Base-by-base conservation (phyloP, 2,888 invertebrate genomes). In the Mamestra brassicae region DNA sequence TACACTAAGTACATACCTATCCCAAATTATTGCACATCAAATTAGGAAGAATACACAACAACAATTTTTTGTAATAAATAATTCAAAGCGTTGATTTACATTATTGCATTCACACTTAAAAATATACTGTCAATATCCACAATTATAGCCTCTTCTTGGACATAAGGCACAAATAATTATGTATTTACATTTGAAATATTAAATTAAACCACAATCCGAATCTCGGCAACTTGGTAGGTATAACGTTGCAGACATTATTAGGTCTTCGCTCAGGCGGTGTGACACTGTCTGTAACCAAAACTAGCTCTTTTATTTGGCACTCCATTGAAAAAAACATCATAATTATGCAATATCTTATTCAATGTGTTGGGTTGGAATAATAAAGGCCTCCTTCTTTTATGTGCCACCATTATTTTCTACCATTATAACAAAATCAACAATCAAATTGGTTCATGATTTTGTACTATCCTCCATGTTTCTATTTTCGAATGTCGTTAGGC, bases 11-110 rank as follows among this genome's bases (percentile, higher is more conserved):
- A 80, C 57, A 81, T 68, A 78, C 85, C 84, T 87, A 87, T 81
- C 80, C 84, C 84, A 90, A 90, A 89, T 92, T 94, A 94, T 94
- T 94, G 94, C 94, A 94, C 94, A 88, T 88, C 81, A 76, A 71
- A 89, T 87, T 85, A 87, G 87, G 87, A 87, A 87, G 86, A 87
- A 85, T 79, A 85, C 78, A 86, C 81, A 71, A 89, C 89, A 91
- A 89, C 69, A 78, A 67, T 78, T 75, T 26, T 85, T 85, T 85
- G 75, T 83, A 89, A 89, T 89, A 89, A 88, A 89, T 90, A 88
- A 88, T 64, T 82, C 80, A 60, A 78, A 70, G 61, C 70, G 74
- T 67, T 76, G 72, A 74, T 71, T 74, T 54, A 76, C 60, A 80
- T 69, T 72, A 77, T 68, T 68, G 67, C 81, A 72, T 74, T 74